Evolutionary conservation across 2,888 invertebrate species (phyloP).

Genomic region (Salpingus planirostris): DNA sequence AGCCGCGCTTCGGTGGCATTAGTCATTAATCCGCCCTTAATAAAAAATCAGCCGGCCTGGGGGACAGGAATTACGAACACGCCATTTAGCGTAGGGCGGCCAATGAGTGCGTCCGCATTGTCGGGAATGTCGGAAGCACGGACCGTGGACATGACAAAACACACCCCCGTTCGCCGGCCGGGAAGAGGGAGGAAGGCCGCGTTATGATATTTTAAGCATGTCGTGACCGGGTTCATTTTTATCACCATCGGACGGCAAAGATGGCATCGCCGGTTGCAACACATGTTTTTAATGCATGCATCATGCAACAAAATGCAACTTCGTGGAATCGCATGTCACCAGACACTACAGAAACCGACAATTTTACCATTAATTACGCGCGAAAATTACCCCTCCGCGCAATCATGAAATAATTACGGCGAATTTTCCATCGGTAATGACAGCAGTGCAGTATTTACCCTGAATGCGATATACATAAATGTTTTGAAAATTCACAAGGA

Average conservation of each 20-base stretch:
- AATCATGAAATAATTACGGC: no score
- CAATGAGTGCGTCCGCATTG: conserved; percentile 8
- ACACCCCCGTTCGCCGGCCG: conserved; percentile 16
- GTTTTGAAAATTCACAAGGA: no score
- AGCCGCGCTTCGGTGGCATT: no score
- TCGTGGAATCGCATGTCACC: conserved; percentile 16
- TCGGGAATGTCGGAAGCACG: conserved; percentile 16
- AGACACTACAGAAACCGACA: conserved; percentile 12
- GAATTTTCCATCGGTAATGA: no score
- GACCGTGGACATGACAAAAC: conserved; percentile 16
- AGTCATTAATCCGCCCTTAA: conserved; percentile 12
- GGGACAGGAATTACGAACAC: conserved; percentile 12
- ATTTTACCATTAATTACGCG: conserved; percentile 12
- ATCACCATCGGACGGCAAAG: conserved; percentile 5
- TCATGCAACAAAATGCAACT: conserved; percentile 16
- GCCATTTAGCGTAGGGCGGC: conserved; percentile 7
- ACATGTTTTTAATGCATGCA: conserved; percentile 11
- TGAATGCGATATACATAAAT: no score
- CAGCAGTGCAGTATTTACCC: conserved; percentile 9
- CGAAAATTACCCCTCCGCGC: conserved; percentile 10
- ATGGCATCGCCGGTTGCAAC: conserved; percentile 6
- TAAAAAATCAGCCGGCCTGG: no score
- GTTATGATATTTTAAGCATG: conserved; percentile 12
- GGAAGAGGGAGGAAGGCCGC: conserved; percentile 18
- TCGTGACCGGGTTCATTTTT: conserved; percentile 9